A percentile compares a stretch with the other conserved stretches of the same genome.
phyloP scores from a whole-genome alignment of 2,113 vertebrate genomes.

The Brienomyrus brachyistius region DNA sequence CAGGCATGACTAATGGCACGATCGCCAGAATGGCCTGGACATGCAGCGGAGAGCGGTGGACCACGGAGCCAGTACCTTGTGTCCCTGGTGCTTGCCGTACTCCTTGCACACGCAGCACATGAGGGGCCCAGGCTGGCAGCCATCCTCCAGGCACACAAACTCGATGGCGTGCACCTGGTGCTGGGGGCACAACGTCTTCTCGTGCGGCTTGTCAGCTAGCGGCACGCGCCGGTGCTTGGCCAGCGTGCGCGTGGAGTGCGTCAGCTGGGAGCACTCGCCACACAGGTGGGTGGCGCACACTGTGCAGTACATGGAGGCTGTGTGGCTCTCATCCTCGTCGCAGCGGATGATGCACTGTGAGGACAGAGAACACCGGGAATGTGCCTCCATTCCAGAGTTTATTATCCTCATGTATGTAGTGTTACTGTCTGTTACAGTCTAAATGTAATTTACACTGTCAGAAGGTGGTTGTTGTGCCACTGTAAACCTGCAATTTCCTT shows the following conservation, averaged over 20 bases:
- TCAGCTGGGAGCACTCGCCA: conserved; percentile 87
- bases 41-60: neutral
- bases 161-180: conserved; percentile 97
- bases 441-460: neutral
- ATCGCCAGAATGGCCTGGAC: neutral
- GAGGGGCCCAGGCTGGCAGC: conserved; percentile 81
- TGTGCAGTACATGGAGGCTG: conserved; percentile 92
- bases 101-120: conserved; percentile 99
- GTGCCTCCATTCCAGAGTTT: neutral
- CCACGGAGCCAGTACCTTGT: conserved; percentile 68
- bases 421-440: neutral
- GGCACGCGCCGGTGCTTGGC: conserved; percentile 92
- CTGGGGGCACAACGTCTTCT: conserved; percentile 92
- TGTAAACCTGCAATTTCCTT: neutral
- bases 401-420: neutral
- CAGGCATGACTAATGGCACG: neutral
- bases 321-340: conserved; percentile 89
- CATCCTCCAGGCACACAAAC: conserved; percentile 94
- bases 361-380: neutral
- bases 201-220: conserved; percentile 93
- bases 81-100: conserved; percentile 96
- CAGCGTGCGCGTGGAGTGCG: conserved; percentile 93
- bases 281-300: conserved; percentile 96
- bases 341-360: conserved; percentile 83
- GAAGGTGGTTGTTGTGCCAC: neutral